Base-by-base conservation (phyloP, 2,888 invertebrate genomes). In the Caenorhabditis sp. region DNA sequence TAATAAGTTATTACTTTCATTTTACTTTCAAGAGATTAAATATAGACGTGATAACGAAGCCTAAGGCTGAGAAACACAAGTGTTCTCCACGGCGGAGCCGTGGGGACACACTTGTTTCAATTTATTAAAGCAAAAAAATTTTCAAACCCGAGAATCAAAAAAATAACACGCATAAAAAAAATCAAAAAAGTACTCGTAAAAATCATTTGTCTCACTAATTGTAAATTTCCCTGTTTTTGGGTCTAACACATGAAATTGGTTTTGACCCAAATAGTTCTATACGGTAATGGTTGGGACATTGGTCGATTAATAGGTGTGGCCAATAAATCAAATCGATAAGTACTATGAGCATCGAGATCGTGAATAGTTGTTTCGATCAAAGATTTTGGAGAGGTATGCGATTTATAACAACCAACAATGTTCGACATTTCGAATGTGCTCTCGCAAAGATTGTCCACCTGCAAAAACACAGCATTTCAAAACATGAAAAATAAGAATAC, bases 241-340 rank as follows among this genome's bases (percentile, higher is more conserved):
- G 4, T 4, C 8, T 17, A 49, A 27, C 71, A 71, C 43, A 8
- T 23, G 20, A 43, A 52, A 61, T 64, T 68, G 7, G 83, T 83
- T 36, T 77, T 59, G 0, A 78, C 80, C 83, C 83, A 83, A n/a
- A 83, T 70, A 26, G 83, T 83, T 31, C 83, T 57, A 61, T 81
- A 83, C n/a, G 81, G 81, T 27, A 83, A 70, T 7, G 77, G 49
- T 65, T 81, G 80, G n/a, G 73, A 62, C 53, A 63, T 31, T 8
- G 64, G 61, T 26, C 80, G 68, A 23, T 72, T 59, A 21, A 78
- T 38, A 1, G 81, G 83, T 17, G 72, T 78, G 8, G 82, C 82
- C 17, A 82, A 76, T 12, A 81, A 76, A 59, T 81, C 80, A 23
- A 80, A 71, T 23, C 80, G 71, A 63, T 82, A 82, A 8, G 84